phyloP scores from a whole-genome alignment of 2,797 vertebrate species.

The Gallinago stenura region DNA sequence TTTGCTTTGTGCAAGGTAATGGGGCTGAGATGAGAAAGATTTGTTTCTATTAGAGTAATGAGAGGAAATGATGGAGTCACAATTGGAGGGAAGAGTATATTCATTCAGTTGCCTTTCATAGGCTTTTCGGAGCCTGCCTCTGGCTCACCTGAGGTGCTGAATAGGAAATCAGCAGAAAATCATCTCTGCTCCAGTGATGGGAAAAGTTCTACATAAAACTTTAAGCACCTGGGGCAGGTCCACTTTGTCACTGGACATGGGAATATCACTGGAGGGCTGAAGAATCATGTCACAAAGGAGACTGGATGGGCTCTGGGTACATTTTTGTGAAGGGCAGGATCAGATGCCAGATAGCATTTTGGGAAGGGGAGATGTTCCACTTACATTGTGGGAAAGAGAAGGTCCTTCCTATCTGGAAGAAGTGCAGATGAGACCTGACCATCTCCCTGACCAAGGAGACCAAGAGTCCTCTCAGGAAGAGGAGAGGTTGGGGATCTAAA shows the following conservation, averaged over 20 bases:
- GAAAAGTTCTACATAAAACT: slow-evolving; percentile 13
- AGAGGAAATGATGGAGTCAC: slow-evolving; percentile 59
- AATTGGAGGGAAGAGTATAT: slow-evolving; percentile 10
- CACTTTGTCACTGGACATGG: background rate
- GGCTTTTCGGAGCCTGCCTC: background rate
- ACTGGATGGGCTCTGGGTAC: background rate
- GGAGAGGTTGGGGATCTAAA: background rate
- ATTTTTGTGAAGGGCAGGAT: background rate
- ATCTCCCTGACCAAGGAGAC: background rate
- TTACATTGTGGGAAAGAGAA: background rate
- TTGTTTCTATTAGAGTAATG: slow-evolving; percentile 68
- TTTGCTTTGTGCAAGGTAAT: slow-evolving; percentile 74
- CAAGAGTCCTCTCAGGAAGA: background rate
- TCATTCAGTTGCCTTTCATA: slow-evolving; percentile 29
- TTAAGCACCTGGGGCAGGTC: background rate
- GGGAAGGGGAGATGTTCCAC: background rate
- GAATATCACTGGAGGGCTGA: background rate
- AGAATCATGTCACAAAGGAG: background rate
- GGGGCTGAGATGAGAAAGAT: slow-evolving; percentile 58
- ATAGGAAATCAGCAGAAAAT: slow-evolving; percentile 46
- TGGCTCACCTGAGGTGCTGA: background rate
- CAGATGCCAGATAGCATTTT: background rate
- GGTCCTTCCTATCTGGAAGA: background rate
- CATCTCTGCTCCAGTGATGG: background rate
- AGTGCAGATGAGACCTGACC: background rate